Evolutionary conservation across 2,113 vertebrate species (phyloP), one percentile per base, ranked within the genome.

Genomic region (Pristiophorus japonicus): DNA sequence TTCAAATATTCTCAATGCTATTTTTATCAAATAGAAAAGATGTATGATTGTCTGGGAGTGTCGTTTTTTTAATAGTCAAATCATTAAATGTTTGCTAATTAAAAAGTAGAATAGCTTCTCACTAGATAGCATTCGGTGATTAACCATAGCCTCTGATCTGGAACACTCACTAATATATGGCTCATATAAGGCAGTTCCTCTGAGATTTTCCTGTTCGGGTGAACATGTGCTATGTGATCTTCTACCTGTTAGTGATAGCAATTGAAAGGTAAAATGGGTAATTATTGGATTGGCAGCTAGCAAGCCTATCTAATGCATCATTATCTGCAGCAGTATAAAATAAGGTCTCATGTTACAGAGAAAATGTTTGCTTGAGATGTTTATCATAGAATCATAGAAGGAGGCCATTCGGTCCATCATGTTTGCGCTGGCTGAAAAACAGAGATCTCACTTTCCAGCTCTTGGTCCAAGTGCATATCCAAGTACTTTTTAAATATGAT

Each of bases 51-150:
- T 59, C 30, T n/a, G 51, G 27, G 34, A n/a, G 59, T 42, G 30
- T 18, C 2, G n/a, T 18, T 63, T 91, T 91, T 55, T 91, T 91
- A 91, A 91, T n/a, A 63, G 55, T n/a, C 88, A 91, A 91, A 62
- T 38, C 10, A 20, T 85, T 85, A 45, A 85, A 85, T 55, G 45
- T 30, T 38, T 38, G 59, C 75, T 18, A 81, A 42, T 81, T 81
- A 81, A 12, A 65, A 65, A 20, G n/a, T n/a, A n/a, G n/a, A n/a
- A n/a, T n/a, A n/a, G 14, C 51, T n/a, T 91, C 47, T 62, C 88
- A 38, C 55, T 38, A 55, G 34, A 20, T 16, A 91, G 1, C 34
- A 62, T 81, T 81, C 38, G n/a, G 2, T 81, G 75, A 38, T 18
- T 34, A 30, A 73, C 27, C 30, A 34, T 73, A 38, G n/a, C n/a